Conservation (phyloP, 2,797 vertebrate genomes). For the Pteropus rufus region DNA sequence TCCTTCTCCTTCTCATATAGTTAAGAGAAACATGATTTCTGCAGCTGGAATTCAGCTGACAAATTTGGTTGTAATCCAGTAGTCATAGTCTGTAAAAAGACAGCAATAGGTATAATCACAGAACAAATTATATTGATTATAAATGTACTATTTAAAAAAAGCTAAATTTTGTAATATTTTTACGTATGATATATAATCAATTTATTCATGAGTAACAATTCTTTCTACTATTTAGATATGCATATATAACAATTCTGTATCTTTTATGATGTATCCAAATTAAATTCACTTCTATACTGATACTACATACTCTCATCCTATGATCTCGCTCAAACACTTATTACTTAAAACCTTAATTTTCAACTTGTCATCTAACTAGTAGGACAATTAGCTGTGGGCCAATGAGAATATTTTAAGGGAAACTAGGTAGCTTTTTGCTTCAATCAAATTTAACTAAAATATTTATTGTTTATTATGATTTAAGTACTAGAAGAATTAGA, state of each 20-base stretch:
- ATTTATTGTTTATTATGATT: neutral
- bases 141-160: neutral
- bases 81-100: neutral
- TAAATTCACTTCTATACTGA: neutral
- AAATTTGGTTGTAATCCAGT: neutral
- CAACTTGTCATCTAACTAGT: neutral
- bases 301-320: neutral
- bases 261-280: neutral
- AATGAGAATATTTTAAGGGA: neutral
- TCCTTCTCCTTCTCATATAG: neutral
- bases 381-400: neutral
- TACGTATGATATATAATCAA: neutral
- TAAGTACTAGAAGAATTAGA: neutral
- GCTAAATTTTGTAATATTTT: neutral
- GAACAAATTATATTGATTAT: constrained; percentile 32
- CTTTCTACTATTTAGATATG: neutral
- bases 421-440: neutral
- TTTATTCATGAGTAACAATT: constrained; percentile 11
- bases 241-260: neutral
- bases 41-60: constrained; percentile 10
- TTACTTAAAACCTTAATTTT: constrained; percentile 5
- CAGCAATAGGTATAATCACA: neutral
- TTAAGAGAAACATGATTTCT: neutral
- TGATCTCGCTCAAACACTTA: neutral
- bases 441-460: neutral